These are phyloP conservation scores for Dendroctonus ponderosae DNA, from an alignment of 1,140 invertebrate species.

Conservation along the genomic window DNA sequence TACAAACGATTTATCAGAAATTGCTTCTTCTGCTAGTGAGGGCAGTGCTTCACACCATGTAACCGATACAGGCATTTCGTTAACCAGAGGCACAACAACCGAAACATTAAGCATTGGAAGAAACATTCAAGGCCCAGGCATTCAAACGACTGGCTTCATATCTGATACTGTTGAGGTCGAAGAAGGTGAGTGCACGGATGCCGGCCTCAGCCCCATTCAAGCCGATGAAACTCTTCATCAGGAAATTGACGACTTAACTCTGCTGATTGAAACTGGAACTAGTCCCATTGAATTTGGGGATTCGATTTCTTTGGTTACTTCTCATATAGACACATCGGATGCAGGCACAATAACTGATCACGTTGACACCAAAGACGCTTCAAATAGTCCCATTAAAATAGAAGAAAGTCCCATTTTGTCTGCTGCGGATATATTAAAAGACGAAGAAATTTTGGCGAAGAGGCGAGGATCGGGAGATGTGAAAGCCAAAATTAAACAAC, in stretches of 20 bases:
- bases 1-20: constrained; percentile 43
- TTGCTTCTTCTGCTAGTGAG: constrained; percentile 52
- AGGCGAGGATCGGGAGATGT: constrained; percentile 53
- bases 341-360: constrained; percentile 54
- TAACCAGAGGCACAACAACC: constrained; percentile 53
- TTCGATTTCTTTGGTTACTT: constrained; percentile 47
- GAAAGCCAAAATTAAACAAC: constrained; percentile 51
- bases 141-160: constrained; percentile 51
- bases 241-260: constrained; percentile 46
- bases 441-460: constrained; percentile 46
- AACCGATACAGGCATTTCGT: constrained; percentile 56
- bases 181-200: constrained; percentile 57
- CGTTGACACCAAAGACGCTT: constrained; percentile 53
- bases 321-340: constrained; percentile 53
- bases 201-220: constrained; percentile 57
- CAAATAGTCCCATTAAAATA: constrained; percentile 52
- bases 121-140: constrained; percentile 45
- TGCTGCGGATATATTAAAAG: constrained; percentile 38
- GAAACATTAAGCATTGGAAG: constrained; percentile 52
- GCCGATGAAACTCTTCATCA: constrained; percentile 50
- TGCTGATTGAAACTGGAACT: constrained; percentile 52
- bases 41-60: constrained; percentile 54
- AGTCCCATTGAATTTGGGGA: constrained; percentile 54
- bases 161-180: constrained; percentile 54
- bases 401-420: constrained; percentile 42